These are phyloP conservation scores for Sylvilagus bachmani DNA, from an alignment of 2,113 vertebrate species.

Conservation along the genomic window DNA sequence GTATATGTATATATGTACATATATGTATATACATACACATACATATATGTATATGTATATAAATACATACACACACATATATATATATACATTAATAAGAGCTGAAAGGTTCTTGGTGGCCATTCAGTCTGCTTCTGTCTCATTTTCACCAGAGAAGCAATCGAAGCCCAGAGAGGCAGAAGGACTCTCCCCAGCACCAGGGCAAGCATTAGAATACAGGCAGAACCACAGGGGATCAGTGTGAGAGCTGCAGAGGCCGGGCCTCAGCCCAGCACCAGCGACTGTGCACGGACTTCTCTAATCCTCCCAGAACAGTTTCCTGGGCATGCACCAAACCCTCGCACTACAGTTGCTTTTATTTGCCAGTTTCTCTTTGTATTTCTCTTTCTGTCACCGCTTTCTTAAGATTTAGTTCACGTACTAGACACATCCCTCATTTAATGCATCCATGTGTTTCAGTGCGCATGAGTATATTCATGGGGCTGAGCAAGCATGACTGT, in stretches of 20 bases:
- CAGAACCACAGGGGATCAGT: background rate
- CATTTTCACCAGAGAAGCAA: constrained; percentile 39
- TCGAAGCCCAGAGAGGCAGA: background rate
- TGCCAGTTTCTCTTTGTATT: constrained; percentile 6
- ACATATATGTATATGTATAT: too few relatives aligned
- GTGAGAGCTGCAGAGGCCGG: background rate
- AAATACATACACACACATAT: too few relatives aligned
- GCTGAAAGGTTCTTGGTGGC: background rate
- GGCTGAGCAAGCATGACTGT: background rate
- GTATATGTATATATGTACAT: too few relatives aligned
- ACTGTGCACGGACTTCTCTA: background rate
- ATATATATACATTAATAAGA: too few relatives aligned
- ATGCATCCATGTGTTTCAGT: background rate
- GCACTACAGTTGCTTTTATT: background rate
- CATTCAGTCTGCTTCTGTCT: background rate
- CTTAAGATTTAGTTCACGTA: constrained; percentile 36
- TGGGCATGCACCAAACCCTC: background rate
- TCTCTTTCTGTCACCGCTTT: constrained; percentile 1
- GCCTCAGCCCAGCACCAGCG: background rate
- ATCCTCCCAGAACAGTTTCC: background rate
- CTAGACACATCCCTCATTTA: constrained; percentile 10
- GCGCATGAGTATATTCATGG: constrained; percentile 8
- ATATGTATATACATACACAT: too few relatives aligned
- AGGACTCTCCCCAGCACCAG: background rate
- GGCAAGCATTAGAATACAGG: too few relatives aligned